These are phyloP conservation scores for Dipus sagitta DNA, from an alignment of 2,797 vertebrate species.

Conservation along the genomic window DNA sequence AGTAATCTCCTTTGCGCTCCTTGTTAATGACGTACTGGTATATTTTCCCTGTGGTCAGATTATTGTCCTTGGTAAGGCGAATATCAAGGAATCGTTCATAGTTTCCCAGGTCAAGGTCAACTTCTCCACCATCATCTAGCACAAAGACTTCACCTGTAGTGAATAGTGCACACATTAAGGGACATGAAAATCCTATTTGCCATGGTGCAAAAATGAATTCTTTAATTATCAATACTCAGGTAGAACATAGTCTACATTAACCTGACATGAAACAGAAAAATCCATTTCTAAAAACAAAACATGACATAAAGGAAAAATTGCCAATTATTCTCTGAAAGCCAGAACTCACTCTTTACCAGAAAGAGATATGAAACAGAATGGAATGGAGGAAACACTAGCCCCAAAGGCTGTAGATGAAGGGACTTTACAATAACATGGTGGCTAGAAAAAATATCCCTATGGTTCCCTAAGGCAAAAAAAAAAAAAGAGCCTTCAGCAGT, in stretches of 20 bases:
- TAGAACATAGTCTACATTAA: background rate
- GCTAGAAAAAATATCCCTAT: background rate
- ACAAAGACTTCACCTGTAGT: constrained; percentile 96
- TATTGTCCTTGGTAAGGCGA: constrained; percentile 96
- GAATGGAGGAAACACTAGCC: background rate
- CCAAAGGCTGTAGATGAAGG: background rate
- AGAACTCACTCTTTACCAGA: background rate
- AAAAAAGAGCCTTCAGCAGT: background rate
- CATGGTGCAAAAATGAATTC: background rate
- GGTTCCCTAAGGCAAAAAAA: background rate
- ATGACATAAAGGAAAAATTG: constrained; percentile 53
- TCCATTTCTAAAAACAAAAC: constrained; percentile 56
- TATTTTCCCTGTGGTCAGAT: constrained; percentile 97
- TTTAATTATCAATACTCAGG: background rate
- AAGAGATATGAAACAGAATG: background rate
- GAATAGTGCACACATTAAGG: background rate
- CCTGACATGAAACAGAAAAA: background rate
- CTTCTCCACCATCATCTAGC: constrained; percentile 96
- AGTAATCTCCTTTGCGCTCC: constrained; percentile 96
- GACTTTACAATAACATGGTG: background rate
- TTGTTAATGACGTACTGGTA: constrained; percentile 99
- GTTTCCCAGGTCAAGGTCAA: constrained; percentile 97
- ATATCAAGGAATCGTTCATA: constrained; percentile 98
- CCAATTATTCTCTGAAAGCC: constrained; percentile 18
- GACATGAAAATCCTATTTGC: background rate